Evolutionary conservation across 2,888 invertebrate species (phyloP), one percentile per base, ranked within the genome.

Genomic region (Drosophila tanythrix): DNA sequence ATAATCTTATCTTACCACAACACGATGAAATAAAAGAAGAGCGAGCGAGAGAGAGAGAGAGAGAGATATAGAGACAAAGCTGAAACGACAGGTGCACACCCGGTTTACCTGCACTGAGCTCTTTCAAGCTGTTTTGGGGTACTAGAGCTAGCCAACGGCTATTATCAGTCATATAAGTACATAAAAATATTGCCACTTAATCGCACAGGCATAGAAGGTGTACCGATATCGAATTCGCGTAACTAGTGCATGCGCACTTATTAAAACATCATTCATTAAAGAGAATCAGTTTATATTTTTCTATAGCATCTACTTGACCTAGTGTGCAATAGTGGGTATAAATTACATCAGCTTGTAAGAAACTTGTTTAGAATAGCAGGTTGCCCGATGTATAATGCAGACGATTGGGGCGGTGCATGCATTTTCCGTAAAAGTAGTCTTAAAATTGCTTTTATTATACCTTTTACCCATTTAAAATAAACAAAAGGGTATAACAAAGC

Each of bases 1-100:
- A 67, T 82, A 88, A 86, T 85, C 85, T 85, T 83, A 85, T 85
- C 85, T 69, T 55, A 51, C 66, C 52, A 65, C 66, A 81, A 80
- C 75, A 64, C 81, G 75, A 69, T 70, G 74, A 72, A 70, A 76
- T 68, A 64, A 56, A 65, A 33, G 62, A 58, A 59, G 58, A 58
- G 73, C 31, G 25, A 50, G 27, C 2, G n/a, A 38, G 27, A 1
- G 21, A 21, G 21, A 21, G 21, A 21, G 48, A 60, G 56, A 58
- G 35, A 48, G 51, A 35, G 48, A 40, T 36, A 58, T 50, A 61
- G 18, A 38, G 27, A 38, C 35, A 40, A 46, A 38, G 51, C 58
- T 35, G 13, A 60, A 72, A 70, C 70, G 83, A 87, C 85, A 85
- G 85, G 85, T 85, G 89, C 86, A 61, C 59, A 60, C 51, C 36